A percentile compares a stretch with the other conserved stretches of the same genome.
Evolutionary conservation across 2,113 vertebrate species (phyloP).

Genomic region (Eublepharis macularius): DNA sequence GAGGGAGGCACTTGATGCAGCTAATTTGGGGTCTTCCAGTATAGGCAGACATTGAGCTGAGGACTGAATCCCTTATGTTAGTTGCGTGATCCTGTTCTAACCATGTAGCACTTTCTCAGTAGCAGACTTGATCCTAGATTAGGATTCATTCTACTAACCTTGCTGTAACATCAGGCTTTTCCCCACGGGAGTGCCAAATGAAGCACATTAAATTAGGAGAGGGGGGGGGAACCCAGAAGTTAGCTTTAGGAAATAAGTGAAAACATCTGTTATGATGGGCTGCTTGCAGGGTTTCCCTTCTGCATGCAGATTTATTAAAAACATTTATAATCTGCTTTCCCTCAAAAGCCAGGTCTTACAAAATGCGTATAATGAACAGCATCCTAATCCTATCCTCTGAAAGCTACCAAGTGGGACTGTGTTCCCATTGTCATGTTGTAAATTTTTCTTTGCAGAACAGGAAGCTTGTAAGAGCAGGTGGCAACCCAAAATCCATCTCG

Average conservation of each 20-base stretch:
- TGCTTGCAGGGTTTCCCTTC: background rate
- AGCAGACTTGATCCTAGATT: background rate
- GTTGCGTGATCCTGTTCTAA: background rate
- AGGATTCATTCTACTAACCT: background rate
- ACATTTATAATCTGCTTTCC: background rate
- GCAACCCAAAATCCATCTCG: background rate
- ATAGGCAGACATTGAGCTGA: background rate
- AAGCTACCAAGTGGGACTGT: background rate
- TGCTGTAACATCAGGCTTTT: background rate
- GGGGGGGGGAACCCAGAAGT: background rate
- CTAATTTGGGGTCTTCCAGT: background rate
- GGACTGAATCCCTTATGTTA: background rate
- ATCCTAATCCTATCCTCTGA: background rate
- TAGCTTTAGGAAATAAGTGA: background rate
- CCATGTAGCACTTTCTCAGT: background rate
- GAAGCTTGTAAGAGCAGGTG: background rate
- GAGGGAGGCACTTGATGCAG: background rate
- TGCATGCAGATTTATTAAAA: background rate
- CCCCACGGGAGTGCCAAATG: background rate
- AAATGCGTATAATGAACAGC: background rate
- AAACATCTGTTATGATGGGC: slow-evolving; percentile 41
- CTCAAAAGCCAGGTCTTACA: background rate
- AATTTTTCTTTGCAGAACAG: background rate
- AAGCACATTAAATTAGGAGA: background rate
- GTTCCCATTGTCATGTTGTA: background rate